A percentile compares a stretch with the other conserved stretches of the same genome.
These are phyloP conservation scores for Cotesia vestalis DNA, from an alignment of 1,140 invertebrate genomes.

Conservation along the genomic window DNA sequence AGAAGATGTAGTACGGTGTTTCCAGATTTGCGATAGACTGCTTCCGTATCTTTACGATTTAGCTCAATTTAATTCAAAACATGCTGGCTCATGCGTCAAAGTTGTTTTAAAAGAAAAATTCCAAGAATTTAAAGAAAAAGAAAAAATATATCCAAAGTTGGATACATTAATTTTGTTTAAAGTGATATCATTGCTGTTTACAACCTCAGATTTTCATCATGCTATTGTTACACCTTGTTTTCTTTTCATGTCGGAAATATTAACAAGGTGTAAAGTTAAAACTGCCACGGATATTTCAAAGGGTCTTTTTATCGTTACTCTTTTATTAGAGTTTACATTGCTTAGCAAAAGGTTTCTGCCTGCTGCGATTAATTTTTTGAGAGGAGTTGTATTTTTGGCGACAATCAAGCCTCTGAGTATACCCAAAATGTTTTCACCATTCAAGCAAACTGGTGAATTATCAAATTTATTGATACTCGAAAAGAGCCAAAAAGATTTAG, in stretches of 20 bases:
- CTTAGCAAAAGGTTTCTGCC: slow-evolving; percentile 86
- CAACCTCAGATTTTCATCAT: slow-evolving; percentile 89
- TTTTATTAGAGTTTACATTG: slow-evolving; percentile 80
- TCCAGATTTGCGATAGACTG: slow-evolving; percentile 72
- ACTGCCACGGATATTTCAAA: slow-evolving; percentile 74
- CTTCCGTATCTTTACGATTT: slow-evolving; percentile 78
- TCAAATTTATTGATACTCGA: slow-evolving; percentile 69
- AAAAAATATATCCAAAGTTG: slow-evolving; percentile 73
- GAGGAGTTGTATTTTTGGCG: slow-evolving; percentile 73
- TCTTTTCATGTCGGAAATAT: slow-evolving; percentile 84
- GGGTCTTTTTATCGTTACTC: slow-evolving; percentile 79
- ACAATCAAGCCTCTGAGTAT: slow-evolving; percentile 67
- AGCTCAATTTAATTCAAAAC: slow-evolving; percentile 74
- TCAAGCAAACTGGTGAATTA: slow-evolving; percentile 67
- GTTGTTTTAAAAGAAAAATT: slow-evolving; percentile 81
- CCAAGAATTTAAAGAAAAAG: slow-evolving; percentile 70
- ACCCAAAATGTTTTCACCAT: slow-evolving; percentile 72
- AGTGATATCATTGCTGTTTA: slow-evolving; percentile 79
- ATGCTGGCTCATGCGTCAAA: slow-evolving; percentile 71
- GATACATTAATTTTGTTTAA: slow-evolving; percentile 84
- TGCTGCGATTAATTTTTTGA: slow-evolving; percentile 79
- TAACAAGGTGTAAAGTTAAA: slow-evolving; percentile 72
- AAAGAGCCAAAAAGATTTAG: slow-evolving; percentile 59
- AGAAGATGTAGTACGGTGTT: slow-evolving; percentile 66
- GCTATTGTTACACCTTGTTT: slow-evolving; percentile 84